Base-by-base conservation (phyloP, 2,797 vertebrate genomes). In the Typhlichthys eigenmanni region DNA sequence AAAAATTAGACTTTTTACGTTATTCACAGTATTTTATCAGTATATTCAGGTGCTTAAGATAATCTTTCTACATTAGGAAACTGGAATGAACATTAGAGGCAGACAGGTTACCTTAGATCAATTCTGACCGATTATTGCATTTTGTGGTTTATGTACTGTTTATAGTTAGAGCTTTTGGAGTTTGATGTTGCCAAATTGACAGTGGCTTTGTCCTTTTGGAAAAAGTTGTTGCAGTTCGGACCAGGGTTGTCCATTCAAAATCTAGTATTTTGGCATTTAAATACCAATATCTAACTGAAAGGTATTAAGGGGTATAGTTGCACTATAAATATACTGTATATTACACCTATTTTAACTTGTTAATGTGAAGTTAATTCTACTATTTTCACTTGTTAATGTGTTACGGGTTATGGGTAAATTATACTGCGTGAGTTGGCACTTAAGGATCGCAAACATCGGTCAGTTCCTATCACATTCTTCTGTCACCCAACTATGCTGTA, bases 1-100 rank as follows among this genome's bases (percentile, higher is more conserved):
- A 66, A 90, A 91, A 90, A 90, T 76, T 84, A 89, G 80, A 65
- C 75, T 87, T 84, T 79, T 81, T 87, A 87, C 89, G 82, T 73
- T 88, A 86, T 91, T 92, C 91, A 92, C 91, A 92, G 91, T 92
- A 89, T 92, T 87, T 85, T 86, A 81, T 90, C 86, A 90, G 88
- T 86, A 80, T 87, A 76, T 55, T 74, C 81, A 86, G 84, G 88
- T 88, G 86, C 84, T 89, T 85, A 70, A 78, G 68, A 82, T 65
- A 75, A 80, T 69, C 83, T 86, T 89, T 90, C 81, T 78, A 84
- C 81, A 72, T 69, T 58, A 83, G 88, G 85, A 86, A 90, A 90
- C 85, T 90, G 86, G 85, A 90, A 88, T 86, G 81, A 84, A 86
- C 70, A 83, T 38, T 63, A 81, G 72, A 79, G 80, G 75, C 79